Percentiles rank a stretch among this genome's conserved stretches.
phyloP scores from a whole-genome alignment of 2,797 vertebrate species.

The Chelidonichthys spinosus region DNA sequence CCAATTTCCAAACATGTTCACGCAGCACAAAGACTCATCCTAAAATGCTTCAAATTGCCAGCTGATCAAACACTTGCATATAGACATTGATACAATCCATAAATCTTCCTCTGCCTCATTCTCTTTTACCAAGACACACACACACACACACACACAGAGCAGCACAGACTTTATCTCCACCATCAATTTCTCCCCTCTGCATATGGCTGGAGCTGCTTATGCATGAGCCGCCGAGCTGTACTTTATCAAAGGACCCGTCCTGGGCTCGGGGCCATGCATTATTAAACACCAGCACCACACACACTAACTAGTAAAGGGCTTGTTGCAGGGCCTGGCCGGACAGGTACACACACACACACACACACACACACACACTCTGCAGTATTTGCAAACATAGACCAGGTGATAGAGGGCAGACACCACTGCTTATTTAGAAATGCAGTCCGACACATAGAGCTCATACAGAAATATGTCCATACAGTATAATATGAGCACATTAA shows the following conservation, averaged over 20 bases:
- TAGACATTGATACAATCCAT: slow-evolving; percentile 74
- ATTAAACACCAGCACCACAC: slow-evolving; percentile 83
- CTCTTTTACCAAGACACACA: slow-evolving; percentile 11
- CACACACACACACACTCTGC: slow-evolving; percentile 41
- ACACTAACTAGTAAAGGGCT: slow-evolving; percentile 67
- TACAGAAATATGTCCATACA: slow-evolving; percentile 29
- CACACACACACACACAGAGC: slow-evolving; percentile 52
- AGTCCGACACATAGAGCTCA: slow-evolving; percentile 36
- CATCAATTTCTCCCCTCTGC: slow-evolving; percentile 87
- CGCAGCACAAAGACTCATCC: slow-evolving; percentile 56
- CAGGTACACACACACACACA: slow-evolving; percentile 61
- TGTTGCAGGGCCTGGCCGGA: slow-evolving; percentile 69
- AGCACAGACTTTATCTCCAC: slow-evolving; percentile 84
- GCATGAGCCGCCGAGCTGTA: slow-evolving; percentile 83
- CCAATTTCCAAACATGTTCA: slow-evolving; percentile 63
- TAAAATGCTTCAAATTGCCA: slow-evolving; percentile 70
- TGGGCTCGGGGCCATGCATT: slow-evolving; percentile 86
- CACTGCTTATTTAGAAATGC: slow-evolving; percentile 50
- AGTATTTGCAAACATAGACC: slow-evolving; percentile 56
- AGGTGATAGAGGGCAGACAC: slow-evolving; percentile 60
- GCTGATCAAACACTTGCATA: slow-evolving; percentile 76
- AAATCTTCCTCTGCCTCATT: slow-evolving; percentile 73
- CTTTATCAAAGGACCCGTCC: slow-evolving; percentile 87
- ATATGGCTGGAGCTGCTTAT: slow-evolving; percentile 88
- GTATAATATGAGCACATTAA: slow-evolving; percentile 19